These are phyloP conservation scores for Phacellophora camtschatica DNA, from an alignment of 30 jellyfish, hydroid and myxozoan species.

Conservation along the genomic window DNA sequence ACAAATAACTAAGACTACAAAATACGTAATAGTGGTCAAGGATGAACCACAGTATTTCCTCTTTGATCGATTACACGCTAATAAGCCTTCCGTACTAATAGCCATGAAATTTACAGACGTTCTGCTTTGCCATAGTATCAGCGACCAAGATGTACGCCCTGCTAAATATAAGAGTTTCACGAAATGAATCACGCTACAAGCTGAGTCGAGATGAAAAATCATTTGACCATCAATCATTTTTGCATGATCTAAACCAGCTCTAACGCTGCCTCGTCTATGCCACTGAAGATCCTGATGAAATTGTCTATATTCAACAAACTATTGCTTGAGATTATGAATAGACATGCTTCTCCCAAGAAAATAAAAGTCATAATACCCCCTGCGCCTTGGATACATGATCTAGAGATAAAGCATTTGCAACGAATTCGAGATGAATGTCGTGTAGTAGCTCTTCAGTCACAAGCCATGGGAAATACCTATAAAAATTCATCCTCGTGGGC, in stretches of 20 bases:
- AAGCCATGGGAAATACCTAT: neutral
- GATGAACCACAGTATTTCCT: neutral
- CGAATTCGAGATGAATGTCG: neutral
- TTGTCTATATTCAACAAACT: neutral
- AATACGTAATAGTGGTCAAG: no score
- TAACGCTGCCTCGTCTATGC: conserved; percentile 38
- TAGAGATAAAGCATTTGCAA: neutral
- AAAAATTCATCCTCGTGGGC: neutral
- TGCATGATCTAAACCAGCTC: conserved; percentile 23
- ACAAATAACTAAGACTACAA: neutral
- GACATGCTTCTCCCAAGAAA: neutral
- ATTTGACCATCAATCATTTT: conserved; percentile 12
- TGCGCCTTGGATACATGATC: conserved; percentile 24
- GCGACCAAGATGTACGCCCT: neutral
- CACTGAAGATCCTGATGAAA: conserved; percentile 29
- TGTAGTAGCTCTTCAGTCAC: neutral
- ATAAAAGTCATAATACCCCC: conserved; percentile 2
- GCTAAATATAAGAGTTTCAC: neutral
- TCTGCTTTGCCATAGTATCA: neutral
- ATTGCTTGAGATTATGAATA: neutral
- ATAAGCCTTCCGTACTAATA: neutral
- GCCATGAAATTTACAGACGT: neutral
- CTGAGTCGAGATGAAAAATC: conserved; percentile 20
- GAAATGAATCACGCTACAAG: neutral
- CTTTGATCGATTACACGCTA: neutral